Evolutionary conservation across 1,140 invertebrate species (phyloP).

Genomic region (Zelostemma sp.): DNA sequence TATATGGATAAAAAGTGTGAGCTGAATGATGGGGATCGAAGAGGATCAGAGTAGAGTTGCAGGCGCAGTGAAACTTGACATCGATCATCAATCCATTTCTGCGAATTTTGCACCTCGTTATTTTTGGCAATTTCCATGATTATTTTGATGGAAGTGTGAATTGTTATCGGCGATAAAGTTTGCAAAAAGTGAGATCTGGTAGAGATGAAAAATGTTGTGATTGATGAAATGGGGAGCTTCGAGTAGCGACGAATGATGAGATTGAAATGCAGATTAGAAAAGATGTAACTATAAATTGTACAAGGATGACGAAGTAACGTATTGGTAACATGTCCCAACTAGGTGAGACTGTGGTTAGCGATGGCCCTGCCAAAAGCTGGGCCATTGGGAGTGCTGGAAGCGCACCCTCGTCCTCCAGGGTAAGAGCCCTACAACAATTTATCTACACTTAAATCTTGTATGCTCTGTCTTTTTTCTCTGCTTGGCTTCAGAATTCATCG

Average conservation of each 20-base stretch:
- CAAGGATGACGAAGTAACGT: conserved; percentile 59
- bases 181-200: too few relatives aligned
- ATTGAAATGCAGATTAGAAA: too few relatives aligned
- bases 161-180: too few relatives aligned
- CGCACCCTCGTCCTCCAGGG: conserved; percentile 73
- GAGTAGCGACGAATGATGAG: too few relatives aligned
- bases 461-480: conserved; percentile 68
- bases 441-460: conserved; percentile 67
- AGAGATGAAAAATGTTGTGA: not conserved
- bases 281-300: conserved; percentile 29
- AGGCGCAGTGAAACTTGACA: conserved; percentile 31
- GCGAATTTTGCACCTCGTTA: not conserved
- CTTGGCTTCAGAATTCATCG: conserved; percentile 68
- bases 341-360: conserved; percentile 71
- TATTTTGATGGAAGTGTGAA: not conserved
- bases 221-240: too few relatives aligned
- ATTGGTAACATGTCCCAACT: conserved; percentile 67
- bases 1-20: too few relatives aligned
- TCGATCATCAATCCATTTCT: conserved; percentile 9
- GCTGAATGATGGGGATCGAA: conserved; percentile 41
- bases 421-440: conserved; percentile 73
- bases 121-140: conserved; percentile 1
- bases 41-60: conserved; percentile 42
- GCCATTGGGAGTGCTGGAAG: conserved; percentile 70
- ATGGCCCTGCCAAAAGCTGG: conserved; percentile 71